Evolutionary conservation across 2,797 vertebrate genomes (phyloP).

Genomic region (Sebastes minor): DNA sequence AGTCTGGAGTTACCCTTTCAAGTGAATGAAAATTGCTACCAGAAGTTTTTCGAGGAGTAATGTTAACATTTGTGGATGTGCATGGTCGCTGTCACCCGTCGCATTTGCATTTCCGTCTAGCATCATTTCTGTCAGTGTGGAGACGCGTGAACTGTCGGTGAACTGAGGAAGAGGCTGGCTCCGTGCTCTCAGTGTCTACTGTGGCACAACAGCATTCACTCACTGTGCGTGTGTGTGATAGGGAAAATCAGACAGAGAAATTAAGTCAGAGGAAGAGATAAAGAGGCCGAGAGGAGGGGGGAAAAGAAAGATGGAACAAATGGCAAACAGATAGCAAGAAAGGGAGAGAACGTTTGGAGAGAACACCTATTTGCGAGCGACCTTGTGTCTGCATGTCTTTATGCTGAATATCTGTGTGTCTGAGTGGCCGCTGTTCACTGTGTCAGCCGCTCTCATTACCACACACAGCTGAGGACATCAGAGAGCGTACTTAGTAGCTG

Average conservation of each 20-base stretch:
- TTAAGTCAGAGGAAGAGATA: constrained; percentile 45
- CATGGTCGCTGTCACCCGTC: constrained; percentile 52
- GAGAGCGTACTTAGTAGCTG: constrained; percentile 51
- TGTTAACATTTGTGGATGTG: constrained; percentile 51
- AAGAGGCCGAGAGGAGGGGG: constrained; percentile 19
- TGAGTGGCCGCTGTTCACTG: constrained; percentile 62
- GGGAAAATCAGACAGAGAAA: constrained; percentile 56
- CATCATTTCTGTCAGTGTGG: constrained; percentile 69
- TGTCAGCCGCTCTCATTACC: constrained; percentile 65
- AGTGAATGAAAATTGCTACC: constrained; percentile 63
- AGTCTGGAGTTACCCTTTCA: constrained; percentile 62
- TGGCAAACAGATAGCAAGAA: constrained; percentile 19
- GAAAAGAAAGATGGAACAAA: constrained; percentile 30
- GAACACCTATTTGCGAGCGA: constrained; percentile 30
- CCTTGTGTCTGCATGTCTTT: constrained; percentile 40
- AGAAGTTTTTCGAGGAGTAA: constrained; percentile 54
- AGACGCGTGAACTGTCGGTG: constrained; percentile 73
- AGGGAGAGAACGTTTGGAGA: neutral
- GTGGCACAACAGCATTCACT: constrained; percentile 37
- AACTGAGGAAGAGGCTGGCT: constrained; percentile 70
- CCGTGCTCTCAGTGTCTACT: constrained; percentile 48
- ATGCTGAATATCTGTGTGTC: constrained; percentile 42
- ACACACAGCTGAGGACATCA: constrained; percentile 62
- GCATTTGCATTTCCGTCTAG: constrained; percentile 72
- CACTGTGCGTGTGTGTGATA: constrained; percentile 30